Base-by-base conservation (phyloP, 2,113 vertebrate genomes). In the Loxodonta africana region DNA sequence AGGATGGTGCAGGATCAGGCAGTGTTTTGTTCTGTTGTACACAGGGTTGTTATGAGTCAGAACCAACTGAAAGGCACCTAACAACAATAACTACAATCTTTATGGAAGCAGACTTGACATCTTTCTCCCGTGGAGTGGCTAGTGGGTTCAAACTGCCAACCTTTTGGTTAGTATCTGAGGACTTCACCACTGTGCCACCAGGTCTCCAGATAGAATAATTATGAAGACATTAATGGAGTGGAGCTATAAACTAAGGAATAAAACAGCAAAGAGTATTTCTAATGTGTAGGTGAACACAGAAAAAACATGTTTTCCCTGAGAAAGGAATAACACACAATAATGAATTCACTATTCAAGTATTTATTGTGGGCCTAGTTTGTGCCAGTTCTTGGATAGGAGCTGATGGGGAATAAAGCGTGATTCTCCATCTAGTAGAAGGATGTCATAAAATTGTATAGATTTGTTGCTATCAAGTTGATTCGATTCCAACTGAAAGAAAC, bases 181-280 rank as follows among this genome's bases (percentile, higher is more conserved):
- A 10, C 26, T 65, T 69, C 30, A 69, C 30, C 28, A 69, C 8
- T 69, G 30, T 12, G 28, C 65, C 10, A 12, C 28, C 28, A 30
- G 8, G 65, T 2, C 63, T 65, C 23, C 63, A 21, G 17, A 26
- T 8, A 65, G 63, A 76, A 60, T 67, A 6, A 92, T 84, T 87
- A 83, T 84, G 25, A 97, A 92, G 3, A 74, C 21, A 67, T 84
- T 18, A 88, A 85, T 3, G 91, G 28, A 91, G 12, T 77, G n/a
- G 92, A 94, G 6, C 18, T 94, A 83, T 44, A 44, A 86, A 62
- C 46, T 83, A 88, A 78, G 20, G 4, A 1, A 76, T 48, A 82
- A 95, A 95, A 23, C 8, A 69, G 1, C 15, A 92, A 23, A 95
- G 86, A 3, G 9, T 81, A 14, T 95, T 95, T 95, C 14, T 76